Evolutionary conservation across 2,797 vertebrate genomes (phyloP).

Genomic region (Sternotherus odoratus): DNA sequence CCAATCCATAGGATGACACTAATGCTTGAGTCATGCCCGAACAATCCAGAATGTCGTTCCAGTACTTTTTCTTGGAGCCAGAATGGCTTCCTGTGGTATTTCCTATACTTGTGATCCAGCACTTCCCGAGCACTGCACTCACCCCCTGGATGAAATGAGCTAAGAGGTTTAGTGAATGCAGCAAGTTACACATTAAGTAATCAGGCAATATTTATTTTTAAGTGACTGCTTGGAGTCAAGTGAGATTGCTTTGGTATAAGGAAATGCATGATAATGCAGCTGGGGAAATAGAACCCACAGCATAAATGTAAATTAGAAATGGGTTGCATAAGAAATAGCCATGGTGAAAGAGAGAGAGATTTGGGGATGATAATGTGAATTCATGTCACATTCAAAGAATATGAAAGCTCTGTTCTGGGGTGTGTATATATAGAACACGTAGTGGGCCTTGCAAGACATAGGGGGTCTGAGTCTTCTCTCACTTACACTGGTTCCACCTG

Average conservation of each 20-base stretch:
- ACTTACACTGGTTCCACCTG: neutral
- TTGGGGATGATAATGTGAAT: neutral
- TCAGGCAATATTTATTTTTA: too few species aligned
- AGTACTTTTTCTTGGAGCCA: neutral
- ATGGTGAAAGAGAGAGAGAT: neutral
- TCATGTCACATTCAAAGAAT: neutral
- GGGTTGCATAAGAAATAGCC: neutral
- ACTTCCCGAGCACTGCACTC: neutral
- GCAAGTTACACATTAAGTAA: neutral
- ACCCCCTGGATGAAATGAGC: neutral
- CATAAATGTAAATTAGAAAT: neutral
- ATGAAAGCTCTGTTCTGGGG: constrained; percentile 9
- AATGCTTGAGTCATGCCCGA: neutral
- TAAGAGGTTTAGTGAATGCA: constrained; percentile 1
- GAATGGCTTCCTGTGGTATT: neutral
- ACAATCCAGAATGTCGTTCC: neutral
- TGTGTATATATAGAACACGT: neutral
- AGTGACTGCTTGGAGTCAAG: neutral
- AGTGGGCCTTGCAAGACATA: constrained; percentile 13
- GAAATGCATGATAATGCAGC: constrained; percentile 14
- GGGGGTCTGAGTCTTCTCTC: neutral
- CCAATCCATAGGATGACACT: constrained; percentile 8
- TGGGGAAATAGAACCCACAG: constrained; percentile 18
- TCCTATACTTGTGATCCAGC: neutral
- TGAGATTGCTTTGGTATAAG: constrained; percentile 16